Evolutionary conservation across 2,797 vertebrate species (phyloP).

Genomic region (Aulostomus chinensis): DNA sequence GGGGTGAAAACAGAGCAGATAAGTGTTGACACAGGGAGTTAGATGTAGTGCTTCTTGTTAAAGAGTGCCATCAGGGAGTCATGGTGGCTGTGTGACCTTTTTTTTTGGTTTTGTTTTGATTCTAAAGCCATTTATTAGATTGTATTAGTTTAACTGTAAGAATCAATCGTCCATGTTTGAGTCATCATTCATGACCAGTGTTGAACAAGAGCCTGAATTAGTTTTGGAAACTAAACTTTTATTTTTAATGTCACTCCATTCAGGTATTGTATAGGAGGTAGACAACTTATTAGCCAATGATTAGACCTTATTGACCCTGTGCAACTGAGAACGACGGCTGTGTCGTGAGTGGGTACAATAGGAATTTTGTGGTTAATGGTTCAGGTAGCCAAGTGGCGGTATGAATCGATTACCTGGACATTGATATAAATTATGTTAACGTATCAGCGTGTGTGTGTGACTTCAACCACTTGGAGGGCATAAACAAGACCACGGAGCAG

Average conservation of each 20-base stretch:
- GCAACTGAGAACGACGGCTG: too few relatives aligned
- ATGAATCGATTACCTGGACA: too few relatives aligned
- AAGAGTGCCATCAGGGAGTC: slow-evolving; percentile 15
- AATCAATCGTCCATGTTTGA: slow-evolving; percentile 5
- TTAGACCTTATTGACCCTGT: too few relatives aligned
- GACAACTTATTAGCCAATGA: too few relatives aligned
- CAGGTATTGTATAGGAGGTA: slow-evolving; percentile 8
- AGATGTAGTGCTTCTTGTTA: slow-evolving; percentile 26
- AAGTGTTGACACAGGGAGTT: slow-evolving; percentile 58
- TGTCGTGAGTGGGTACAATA: too few relatives aligned
- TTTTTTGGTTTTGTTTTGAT: too few relatives aligned
- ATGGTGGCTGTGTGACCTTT: slow-evolving; percentile 40
- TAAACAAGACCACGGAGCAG: too few relatives aligned
- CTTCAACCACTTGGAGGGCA: too few relatives aligned
- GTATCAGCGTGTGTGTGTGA: not conserved
- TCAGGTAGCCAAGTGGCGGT: too few relatives aligned
- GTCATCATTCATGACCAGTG: not conserved
- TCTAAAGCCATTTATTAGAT: slow-evolving; percentile 10
- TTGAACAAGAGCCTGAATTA: not conserved
- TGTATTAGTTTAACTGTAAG: slow-evolving; percentile 18
- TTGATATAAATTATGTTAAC: too few relatives aligned
- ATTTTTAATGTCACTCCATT: slow-evolving; percentile 2
- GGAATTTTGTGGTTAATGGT: too few relatives aligned
- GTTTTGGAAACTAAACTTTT: not conserved
- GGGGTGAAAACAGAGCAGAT: slow-evolving; percentile 50